Base-by-base conservation (phyloP, 2,113 vertebrate genomes). In the Ivindomyrus marchei region DNA sequence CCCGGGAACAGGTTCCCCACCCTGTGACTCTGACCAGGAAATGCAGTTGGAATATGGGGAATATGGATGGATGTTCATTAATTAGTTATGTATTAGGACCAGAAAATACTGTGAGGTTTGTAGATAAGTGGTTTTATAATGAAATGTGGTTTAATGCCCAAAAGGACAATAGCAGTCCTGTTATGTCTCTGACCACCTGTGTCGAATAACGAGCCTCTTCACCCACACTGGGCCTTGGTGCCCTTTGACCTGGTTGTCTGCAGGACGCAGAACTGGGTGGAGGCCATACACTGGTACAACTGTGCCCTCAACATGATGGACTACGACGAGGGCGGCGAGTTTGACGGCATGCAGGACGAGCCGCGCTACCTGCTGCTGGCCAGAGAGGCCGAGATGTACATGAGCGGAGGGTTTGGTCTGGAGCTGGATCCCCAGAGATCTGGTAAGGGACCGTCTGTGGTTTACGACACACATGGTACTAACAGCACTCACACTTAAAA, bases 271-370 rank as follows among this genome's bases (percentile, higher is more conserved):
- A 94, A 98, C 92, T 99, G 98, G 98, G 91, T 92, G 3, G 96
- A 98, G 89, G 98, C 98, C 0, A 90, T 98, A 49, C 93, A 91
- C 91, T 99, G 98, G 98, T 99, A 99, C 88, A 94, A 95, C 6
- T 94, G 93, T 0, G 97, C 94, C 0, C 92, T 99, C 86, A 97
- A 97, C 94, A 99, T 96, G 94, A 97, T 94, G 0, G 98, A 99
- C 91, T 97, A 95, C 0, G 98, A 99, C 0, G 98, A 99, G 88
- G 98, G 97, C 0, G 98, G 98, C 2, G 98, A 99, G 94, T 99
- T 97, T 0, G 97, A 99, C 0, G 98, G 97, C 53, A 97, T 97
- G 19, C 97, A 97, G 86, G 97, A 98, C 0, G 97, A 99, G 90
- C 98, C 98, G 0, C 96, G 96, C 0, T 97, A 98, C 52, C 91